Base-by-base conservation (phyloP, 1,140 invertebrate species). In the Tenebrio molitor region DNA sequence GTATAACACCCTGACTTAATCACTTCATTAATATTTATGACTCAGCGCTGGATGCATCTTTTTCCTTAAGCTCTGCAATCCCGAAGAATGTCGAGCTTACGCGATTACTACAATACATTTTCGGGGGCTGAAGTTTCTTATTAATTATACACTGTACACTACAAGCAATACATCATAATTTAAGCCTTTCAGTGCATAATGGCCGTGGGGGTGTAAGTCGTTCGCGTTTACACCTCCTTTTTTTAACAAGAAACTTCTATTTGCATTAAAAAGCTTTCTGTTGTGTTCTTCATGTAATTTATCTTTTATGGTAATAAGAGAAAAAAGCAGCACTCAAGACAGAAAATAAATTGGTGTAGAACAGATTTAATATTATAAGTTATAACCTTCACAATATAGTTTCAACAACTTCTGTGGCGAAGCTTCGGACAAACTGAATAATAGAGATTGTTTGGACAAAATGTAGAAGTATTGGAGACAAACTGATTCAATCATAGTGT, bases 101-200 rank as follows among this genome's bases (percentile, higher is more conserved):
- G 50, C 50, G 23, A 58, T n/a, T 29, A 29, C 50, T 58, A 58
- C 50, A 58, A 58, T 58, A 58, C 50, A 58, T 58, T 58, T 25
- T 12, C 23, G 14, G 19, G 19, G 19, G 21, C 50, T 12, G 8
- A 53, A 53, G 50, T 23, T 8, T 29, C 50, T 58, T 58, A 58
- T 58, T 58, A 58, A 58, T 58, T 58, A 58, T 58, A 58, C 17
- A 46, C 17, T 53, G 17, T 25, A 46, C 6, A 58, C 23, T 58
- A 58, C 50, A 29, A 58, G 50, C 50, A 29, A 58, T 58, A 58
- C 50, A 58, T 58, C 50, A 58, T 58, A 25, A 58, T 58, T 58
- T 58, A 29, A 58, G 50, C 50, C 50, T 58, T 58, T 58, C 50
- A 58, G 21, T 58, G 50, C 23, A 58, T 58, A 58, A 58, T 58